Evolutionary conservation across 2,113 vertebrate species (phyloP).

Genomic region (Ornithorhynchus anatinus): DNA sequence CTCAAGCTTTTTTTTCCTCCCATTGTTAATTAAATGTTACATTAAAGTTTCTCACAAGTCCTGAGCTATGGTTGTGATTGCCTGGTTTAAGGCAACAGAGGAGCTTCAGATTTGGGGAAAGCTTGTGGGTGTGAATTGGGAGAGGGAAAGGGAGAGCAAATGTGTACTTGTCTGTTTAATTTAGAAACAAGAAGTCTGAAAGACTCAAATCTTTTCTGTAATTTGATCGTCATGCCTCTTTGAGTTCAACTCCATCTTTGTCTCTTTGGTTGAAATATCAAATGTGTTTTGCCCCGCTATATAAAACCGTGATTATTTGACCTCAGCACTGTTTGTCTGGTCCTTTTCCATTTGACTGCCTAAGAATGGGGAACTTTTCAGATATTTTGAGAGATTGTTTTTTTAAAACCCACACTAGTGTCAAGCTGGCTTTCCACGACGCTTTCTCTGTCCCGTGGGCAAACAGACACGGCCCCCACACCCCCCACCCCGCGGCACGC

Average conservation of each 20-base stretch:
- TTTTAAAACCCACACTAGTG: too few species aligned
- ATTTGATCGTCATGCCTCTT: slow-evolving; percentile 57
- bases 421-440: slow-evolving; percentile 26
- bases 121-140: slow-evolving; percentile 19
- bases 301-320: slow-evolving; percentile 50
- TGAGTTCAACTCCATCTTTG: slow-evolving; percentile 51
- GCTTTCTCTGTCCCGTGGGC: neutral
- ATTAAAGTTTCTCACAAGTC: slow-evolving; percentile 39
- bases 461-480: slow-evolving; percentile 16
- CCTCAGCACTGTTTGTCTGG: slow-evolving; percentile 67
- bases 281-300: slow-evolving; percentile 36
- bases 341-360: slow-evolving; percentile 47
- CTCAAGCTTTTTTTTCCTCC: slow-evolving; percentile 8
- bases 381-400: too few species aligned
- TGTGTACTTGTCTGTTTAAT: slow-evolving; percentile 14
- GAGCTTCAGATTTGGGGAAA: slow-evolving; percentile 37
- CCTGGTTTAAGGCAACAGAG: neutral
- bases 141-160: slow-evolving; percentile 26
- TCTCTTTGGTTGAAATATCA: slow-evolving; percentile 45
- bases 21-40: neutral
- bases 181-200: slow-evolving; percentile 26
- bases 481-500: slow-evolving; percentile 40
- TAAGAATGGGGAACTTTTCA: slow-evolving; percentile 35
- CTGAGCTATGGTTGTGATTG: neutral
- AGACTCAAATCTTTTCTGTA: slow-evolving; percentile 21